Conservation (phyloP, 92 coral and sea anemone species). For the Micromussa lordhowensis region DNA sequence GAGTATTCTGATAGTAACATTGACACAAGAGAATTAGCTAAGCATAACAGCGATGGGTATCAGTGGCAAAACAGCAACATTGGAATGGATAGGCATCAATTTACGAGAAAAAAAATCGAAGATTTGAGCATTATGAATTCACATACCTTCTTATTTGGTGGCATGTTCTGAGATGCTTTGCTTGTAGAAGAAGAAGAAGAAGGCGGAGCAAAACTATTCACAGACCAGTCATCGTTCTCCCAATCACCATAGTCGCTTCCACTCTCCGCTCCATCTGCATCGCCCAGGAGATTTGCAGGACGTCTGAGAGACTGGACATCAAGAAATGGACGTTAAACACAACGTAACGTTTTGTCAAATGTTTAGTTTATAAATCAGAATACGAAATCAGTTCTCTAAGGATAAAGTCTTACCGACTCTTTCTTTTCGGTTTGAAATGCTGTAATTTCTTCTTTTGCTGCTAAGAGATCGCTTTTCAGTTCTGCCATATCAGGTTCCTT, state of each 20-base stretch:
- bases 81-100: too few species aligned
- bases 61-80: too few species aligned
- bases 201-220: constrained; percentile 34
- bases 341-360: neutral
- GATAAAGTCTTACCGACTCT: constrained; percentile 7
- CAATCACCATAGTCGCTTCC: constrained; percentile 99
- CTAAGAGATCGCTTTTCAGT: constrained; percentile 74
- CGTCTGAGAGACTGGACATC: constrained; percentile 32
- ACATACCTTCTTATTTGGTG: constrained; percentile 39
- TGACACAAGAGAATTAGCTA: neutral
- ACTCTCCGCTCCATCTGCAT: constrained; percentile 71
- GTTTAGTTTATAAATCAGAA: neutral
- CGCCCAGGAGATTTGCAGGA: constrained; percentile 27
- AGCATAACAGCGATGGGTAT: neutral
- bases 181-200: constrained; percentile 11
- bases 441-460: constrained; percentile 75
- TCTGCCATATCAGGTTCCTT: constrained; percentile 67
- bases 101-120: too few species aligned
- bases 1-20: neutral
- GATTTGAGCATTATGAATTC: neutral
- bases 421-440: constrained; percentile 42
- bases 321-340: neutral
- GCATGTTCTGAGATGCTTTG: constrained; percentile 42
- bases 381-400: neutral
- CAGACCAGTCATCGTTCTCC: constrained; percentile 95